These are phyloP conservation scores for Dermatemys mawii DNA, from an alignment of 2,113 vertebrate genomes.

Conservation along the genomic window DNA sequence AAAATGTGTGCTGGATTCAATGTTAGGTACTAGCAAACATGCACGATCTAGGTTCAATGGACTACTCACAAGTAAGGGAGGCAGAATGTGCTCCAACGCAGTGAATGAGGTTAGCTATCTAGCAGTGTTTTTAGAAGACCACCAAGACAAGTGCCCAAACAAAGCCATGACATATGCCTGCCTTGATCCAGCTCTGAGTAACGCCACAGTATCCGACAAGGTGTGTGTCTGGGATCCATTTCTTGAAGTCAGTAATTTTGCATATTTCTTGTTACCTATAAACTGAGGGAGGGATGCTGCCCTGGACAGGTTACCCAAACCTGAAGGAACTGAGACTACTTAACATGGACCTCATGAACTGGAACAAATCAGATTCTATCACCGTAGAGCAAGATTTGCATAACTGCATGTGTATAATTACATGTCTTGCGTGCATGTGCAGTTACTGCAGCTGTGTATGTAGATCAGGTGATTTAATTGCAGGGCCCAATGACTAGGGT, in stretches of 20 bases:
- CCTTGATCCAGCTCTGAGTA: not conserved
- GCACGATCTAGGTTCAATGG: not conserved
- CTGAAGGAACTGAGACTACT: not conserved
- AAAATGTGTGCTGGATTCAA: too few relatives aligned
- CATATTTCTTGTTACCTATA: not conserved
- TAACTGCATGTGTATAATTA: not conserved
- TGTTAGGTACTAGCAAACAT: too few relatives aligned
- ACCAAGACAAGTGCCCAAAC: too few relatives aligned
- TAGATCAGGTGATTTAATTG: not conserved
- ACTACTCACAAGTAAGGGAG: rapidly evolving
- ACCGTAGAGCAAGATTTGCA: not conserved
- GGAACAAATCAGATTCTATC: not conserved
- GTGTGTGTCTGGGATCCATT: not conserved
- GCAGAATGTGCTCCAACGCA: not conserved
- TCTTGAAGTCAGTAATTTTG: not conserved
- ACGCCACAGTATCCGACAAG: not conserved
- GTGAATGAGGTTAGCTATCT: not conserved
- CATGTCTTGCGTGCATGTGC: not conserved
- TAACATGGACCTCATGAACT: too few relatives aligned
- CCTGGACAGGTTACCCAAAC: not conserved
- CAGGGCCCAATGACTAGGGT: not conserved
- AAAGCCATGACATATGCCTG: not conserved
- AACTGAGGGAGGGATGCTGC: too few relatives aligned
- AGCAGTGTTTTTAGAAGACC: not conserved
- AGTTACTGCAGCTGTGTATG: not conserved